Base-by-base conservation (phyloP, 2,113 vertebrate species). In the Glareola pratincola region DNA sequence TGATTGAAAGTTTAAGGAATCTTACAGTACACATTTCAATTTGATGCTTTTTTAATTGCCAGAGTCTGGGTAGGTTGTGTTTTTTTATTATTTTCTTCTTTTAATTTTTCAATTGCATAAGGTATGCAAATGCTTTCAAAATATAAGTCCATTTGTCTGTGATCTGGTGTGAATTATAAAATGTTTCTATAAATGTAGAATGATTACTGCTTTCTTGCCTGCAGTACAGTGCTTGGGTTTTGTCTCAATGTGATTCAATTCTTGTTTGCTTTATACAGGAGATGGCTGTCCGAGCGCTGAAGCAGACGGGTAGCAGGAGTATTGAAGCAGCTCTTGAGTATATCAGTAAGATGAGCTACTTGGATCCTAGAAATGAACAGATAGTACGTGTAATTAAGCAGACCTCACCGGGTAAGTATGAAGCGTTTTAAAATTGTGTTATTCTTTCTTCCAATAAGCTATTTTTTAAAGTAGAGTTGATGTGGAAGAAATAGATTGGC, bases 331-430 rank as follows among this genome's bases (percentile, higher is more conserved):
- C 99, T 51, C 96, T 99, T 86, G 99, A 99, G 62, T 99, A 99
- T 95, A 99, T 99, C 97, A 99, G 99, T 91, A 99, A 99, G 96
- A 99, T 99, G 99, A 98, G 99, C 92, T 99, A 99, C 97, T 97
- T 99, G 77, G 99, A 99, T 94, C 99, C 99, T 5, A 98, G 99
- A 94, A 99, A 99, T 29, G 99, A 99, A 84, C 99, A 99, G 97
- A 99, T 99, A 26, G 99, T 99, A 32, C 98, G 99, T 7, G 99
- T 99, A 77, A 99, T 99, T 97, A 99, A 99, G 96, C 99, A 99
- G 97, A 99, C 99, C 39, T 99, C 99, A 53, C 99, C 99, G 96
- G 99, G 99, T 99, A 95, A 97, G 97, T 36, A 10, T 26, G 30
- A 74, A 39, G 9, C 54, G 47, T 13, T 63, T 8, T 3, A 51